phyloP scores from a whole-genome alignment of 2,797 vertebrate species.

The Dipus sagitta region DNA sequence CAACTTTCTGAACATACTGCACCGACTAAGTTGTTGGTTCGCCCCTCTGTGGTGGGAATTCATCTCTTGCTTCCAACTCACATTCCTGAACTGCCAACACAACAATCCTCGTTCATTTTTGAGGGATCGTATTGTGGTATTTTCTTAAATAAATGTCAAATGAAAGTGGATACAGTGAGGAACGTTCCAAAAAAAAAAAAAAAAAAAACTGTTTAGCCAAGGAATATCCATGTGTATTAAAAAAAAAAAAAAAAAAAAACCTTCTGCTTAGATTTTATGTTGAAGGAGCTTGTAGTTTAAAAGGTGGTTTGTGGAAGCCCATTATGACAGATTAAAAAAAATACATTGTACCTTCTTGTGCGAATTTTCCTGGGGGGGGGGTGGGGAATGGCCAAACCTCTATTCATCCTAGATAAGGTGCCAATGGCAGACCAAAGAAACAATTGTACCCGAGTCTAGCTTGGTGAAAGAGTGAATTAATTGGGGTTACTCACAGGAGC shows the following conservation, averaged over 20 bases:
- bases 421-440: not conserved
- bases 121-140: not conserved
- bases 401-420: not conserved
- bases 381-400: not conserved
- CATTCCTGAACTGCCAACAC: not conserved
- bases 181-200: not conserved
- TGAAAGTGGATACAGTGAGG: not conserved
- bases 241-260: not conserved
- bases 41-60: not conserved
- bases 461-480: no score
- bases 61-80: not conserved
- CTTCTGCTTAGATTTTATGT: slow-evolving; percentile 40
- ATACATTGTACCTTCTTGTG: not conserved
- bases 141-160: not conserved
- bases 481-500: not conserved
- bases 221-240: not conserved
- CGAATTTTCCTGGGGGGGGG: not conserved
- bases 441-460: no score
- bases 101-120: slow-evolving; percentile 1
- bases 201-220: not conserved
- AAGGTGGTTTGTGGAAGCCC: slow-evolving; percentile 80
- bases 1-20: slow-evolving; percentile 49
- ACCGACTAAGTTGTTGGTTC: not conserved
- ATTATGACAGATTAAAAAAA: slow-evolving; percentile 74
- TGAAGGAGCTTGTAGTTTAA: slow-evolving; percentile 76